Base-by-base conservation (phyloP, 2,888 invertebrate species). In the Baccha elongata region DNA sequence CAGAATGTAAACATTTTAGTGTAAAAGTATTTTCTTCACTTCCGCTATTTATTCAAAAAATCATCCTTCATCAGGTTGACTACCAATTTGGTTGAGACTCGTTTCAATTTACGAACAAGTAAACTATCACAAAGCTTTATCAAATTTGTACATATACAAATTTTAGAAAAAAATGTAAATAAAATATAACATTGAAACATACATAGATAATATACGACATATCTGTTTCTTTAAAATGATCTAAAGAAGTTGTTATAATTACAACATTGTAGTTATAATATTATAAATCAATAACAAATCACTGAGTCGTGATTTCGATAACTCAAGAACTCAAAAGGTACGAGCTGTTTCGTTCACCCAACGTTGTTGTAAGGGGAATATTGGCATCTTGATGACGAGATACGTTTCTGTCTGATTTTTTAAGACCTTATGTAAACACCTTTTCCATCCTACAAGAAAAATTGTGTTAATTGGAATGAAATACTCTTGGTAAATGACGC, bases 391-490 rank as follows among this genome's bases (percentile, higher is more conserved):
- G 83, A 81, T 81, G 76, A 81, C 76, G 7, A 83, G 71, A 15
- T 58, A 50, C 40, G 19, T 40, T 8, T 40, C 26, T 10, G 3
- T n/a, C 52, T 50, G 53, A 50, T 50, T 58, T 13, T 15, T 26
- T n/a, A 17, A 53, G n/a, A 35, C 52, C 44, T 58, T 58, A 0
- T n/a, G 10, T 15, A 32, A 10, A 35, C 15, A n/a, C 37, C 50
- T 44, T 44, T 35, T 13, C 21, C 35, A 32, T 50, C 23, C 53
- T 48, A 3, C 42, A 73, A 64, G 68, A 73, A 68, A 78, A 73
- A 73, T 50, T 10, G 83, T 83, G 83, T 78, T 83, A 83, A 83
- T 83, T 83, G 78, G 78, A 83, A 78, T 78, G 64, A 83, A 78
- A 78, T 78, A 78, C 78, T 48, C 68, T 29, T 35, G 64, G 68